Conservation (phyloP, 2,888 invertebrate species). For the Idaea straminata region DNA sequence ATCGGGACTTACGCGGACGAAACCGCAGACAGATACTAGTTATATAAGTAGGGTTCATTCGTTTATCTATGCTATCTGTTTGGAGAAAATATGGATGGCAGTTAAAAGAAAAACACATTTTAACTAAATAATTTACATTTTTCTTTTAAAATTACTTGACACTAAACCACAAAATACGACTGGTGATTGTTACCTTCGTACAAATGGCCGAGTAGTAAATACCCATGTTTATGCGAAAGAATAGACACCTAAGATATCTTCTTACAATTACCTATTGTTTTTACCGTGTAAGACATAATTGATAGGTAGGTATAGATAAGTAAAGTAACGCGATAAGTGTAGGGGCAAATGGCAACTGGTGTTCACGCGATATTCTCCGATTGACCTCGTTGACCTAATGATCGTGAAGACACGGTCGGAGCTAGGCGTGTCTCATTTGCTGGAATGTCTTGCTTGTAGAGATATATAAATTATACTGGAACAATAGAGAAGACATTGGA, state of each 20-base stretch:
- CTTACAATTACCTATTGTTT: neutral
- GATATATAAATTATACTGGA: too few species aligned
- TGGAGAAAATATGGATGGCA: too few species aligned
- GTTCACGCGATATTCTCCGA: constrained; percentile 21
- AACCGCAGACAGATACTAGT: too few species aligned
- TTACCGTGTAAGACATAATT: neutral
- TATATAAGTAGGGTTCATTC: too few species aligned
- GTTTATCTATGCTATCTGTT: too few species aligned
- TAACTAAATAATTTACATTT: neutral
- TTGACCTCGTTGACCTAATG: constrained; percentile 22
- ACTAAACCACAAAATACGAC: neutral
- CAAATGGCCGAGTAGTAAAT: neutral
- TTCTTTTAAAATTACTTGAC: neutral
- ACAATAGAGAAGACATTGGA: too few species aligned
- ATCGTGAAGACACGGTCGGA: constrained; percentile 13
- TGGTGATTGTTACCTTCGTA: neutral
- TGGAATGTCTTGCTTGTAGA: neutral
- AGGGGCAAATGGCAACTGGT: constrained; percentile 16
- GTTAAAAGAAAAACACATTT: neutral
- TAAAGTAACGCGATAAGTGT: constrained; percentile 15
- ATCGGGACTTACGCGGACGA: too few species aligned
- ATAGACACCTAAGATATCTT: neutral
- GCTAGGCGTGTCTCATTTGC: neutral
- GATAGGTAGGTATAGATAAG: constrained; percentile 12
- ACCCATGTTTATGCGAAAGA: neutral